phyloP scores from a whole-genome alignment of 2,113 vertebrate species.

The Lophura nycthemera region DNA sequence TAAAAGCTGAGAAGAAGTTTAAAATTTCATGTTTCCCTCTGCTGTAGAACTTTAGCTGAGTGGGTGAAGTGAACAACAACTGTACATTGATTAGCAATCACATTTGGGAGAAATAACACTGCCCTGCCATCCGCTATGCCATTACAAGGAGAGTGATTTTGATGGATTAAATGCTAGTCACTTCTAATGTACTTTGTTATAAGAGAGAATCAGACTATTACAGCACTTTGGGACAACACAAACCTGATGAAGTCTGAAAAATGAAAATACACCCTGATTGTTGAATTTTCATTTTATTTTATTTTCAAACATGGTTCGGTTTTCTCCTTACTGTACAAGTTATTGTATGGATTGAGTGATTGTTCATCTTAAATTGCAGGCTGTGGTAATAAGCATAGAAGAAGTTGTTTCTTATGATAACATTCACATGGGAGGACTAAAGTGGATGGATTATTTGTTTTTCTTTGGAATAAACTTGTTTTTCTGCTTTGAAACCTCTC shows the following conservation, averaged over 20 bases:
- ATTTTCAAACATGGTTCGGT: neutral
- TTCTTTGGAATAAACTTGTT: neutral
- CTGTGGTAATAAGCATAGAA: neutral
- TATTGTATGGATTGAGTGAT: neutral
- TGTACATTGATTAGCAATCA: conserved; percentile 10
- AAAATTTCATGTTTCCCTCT: conserved; percentile 4
- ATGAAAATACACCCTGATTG: neutral
- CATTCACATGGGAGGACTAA: neutral
- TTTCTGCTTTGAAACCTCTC: neutral
- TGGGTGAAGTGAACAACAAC: conserved; percentile 27
- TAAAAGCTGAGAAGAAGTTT: neutral
- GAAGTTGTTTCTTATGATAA: neutral
- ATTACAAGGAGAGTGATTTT: conserved; percentile 19
- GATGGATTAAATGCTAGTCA: conserved; percentile 16
- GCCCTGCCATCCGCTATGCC: conserved; percentile 19
- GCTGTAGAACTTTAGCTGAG: conserved; percentile 29
- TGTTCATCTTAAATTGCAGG: neutral
- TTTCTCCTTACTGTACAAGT: neutral
- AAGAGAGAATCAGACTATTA: neutral
- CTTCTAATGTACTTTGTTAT: neutral
- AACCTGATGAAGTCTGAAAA: neutral
- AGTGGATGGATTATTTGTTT: neutral
- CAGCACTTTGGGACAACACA: neutral
- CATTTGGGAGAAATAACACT: conserved; percentile 18
- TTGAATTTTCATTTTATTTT: neutral